These are phyloP conservation scores for Anhinga anhinga DNA, from an alignment of 2,113 vertebrate species.

Conservation along the genomic window DNA sequence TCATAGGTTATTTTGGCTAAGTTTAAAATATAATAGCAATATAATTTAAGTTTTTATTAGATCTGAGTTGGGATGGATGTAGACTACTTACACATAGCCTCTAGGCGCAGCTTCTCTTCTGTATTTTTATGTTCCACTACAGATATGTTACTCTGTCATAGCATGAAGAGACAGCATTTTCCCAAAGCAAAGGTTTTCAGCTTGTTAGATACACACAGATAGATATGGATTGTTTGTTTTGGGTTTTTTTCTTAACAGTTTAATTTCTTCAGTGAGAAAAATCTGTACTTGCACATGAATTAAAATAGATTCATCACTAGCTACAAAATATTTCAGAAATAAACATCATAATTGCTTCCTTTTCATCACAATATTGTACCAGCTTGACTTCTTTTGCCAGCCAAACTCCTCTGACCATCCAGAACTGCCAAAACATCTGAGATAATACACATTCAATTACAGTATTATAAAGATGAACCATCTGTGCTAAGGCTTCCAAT, in stretches of 20 bases:
- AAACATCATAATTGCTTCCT: slow-evolving; percentile 1
- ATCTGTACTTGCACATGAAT: not conserved
- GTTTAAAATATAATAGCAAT: not conserved
- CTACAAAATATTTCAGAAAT: slow-evolving; percentile 17
- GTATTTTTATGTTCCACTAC: not conserved
- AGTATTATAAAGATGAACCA: slow-evolving; percentile 25
- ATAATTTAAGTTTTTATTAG: not conserved
- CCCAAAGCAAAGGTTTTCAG: not conserved
- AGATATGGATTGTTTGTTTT: not conserved
- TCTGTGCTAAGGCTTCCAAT: slow-evolving; percentile 22
- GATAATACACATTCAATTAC: slow-evolving; percentile 6
- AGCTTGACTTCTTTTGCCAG: slow-evolving; percentile 17
- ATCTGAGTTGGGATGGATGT: not conserved
- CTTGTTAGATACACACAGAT: not conserved
- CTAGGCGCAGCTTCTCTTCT: not conserved
- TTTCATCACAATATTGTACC: slow-evolving; percentile 41
- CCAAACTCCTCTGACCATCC: not conserved
- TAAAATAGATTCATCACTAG: not conserved
- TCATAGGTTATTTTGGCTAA: not conserved
- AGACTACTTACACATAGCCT: not conserved
- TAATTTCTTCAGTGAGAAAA: not conserved
- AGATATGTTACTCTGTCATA: not conserved
- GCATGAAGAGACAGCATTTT: not conserved
- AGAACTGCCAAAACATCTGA: slow-evolving; percentile 29
- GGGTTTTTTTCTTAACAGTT: not conserved